phyloP scores from a whole-genome alignment of 2,113 vertebrate species.

The Channa argus region DNA sequence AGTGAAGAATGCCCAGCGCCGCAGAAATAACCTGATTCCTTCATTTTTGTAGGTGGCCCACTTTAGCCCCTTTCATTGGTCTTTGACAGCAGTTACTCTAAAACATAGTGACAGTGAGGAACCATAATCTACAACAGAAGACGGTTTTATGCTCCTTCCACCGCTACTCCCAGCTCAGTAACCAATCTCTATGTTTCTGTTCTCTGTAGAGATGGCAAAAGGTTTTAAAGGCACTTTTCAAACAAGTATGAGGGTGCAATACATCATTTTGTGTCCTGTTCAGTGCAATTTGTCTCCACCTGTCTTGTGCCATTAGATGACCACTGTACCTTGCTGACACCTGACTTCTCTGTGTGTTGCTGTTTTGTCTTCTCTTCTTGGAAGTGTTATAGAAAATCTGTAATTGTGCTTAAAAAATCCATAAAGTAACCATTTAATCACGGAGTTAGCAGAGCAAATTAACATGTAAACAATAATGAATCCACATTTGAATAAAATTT shows the following conservation, averaged over 20 bases:
- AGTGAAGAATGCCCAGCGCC: neutral
- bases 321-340: constrained; percentile 10
- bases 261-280: constrained; percentile 52
- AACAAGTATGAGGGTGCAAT: constrained; percentile 30
- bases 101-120: constrained; percentile 55
- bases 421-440: neutral
- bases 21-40: constrained; percentile 38
- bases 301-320: constrained; percentile 38
- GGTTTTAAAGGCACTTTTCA: constrained; percentile 52
- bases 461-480: too few species aligned
- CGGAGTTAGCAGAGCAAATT: too few species aligned
- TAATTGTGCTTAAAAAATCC: neutral
- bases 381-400: neutral
- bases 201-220: constrained; percentile 26
- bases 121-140: constrained; percentile 25
- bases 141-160: neutral
- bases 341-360: constrained; percentile 6
- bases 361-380: constrained; percentile 13
- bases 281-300: constrained; percentile 50
- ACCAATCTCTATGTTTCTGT: constrained; percentile 28
- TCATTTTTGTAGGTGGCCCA: constrained; percentile 47
- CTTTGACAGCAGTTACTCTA: constrained; percentile 29
- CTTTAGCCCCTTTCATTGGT: constrained; percentile 34
- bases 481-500: neutral
- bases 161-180: constrained; percentile 10